These are phyloP conservation scores for Artemia franciscana DNA, from an alignment of 1,140 invertebrate species.

Conservation along the genomic window DNA sequence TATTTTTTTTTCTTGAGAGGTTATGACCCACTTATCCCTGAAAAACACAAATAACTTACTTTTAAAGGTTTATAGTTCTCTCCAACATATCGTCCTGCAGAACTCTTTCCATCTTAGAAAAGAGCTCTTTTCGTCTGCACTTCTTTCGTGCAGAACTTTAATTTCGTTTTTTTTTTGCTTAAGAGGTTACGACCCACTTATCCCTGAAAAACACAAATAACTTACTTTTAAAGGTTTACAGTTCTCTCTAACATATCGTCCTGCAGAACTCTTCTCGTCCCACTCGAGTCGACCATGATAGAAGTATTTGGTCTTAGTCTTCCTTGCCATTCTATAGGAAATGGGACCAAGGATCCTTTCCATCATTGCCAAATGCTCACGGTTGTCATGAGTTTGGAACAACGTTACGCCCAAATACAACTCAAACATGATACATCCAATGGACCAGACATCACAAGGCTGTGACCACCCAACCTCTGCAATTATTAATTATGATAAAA, in stretches of 20 bases:
- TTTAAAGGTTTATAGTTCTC: too few species aligned
- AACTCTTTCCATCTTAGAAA: too few species aligned
- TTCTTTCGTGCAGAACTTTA: too few species aligned
- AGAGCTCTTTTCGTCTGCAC: too few species aligned
- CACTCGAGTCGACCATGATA: slow-evolving; percentile 81
- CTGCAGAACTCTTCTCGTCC: slow-evolving; percentile 80
- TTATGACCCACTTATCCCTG: not conserved
- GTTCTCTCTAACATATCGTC: slow-evolving; percentile 90
- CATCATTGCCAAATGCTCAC: slow-evolving; percentile 99
- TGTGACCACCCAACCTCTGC: slow-evolving; percentile 95
- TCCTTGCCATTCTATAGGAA: slow-evolving; percentile 79
- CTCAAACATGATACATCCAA: slow-evolving; percentile 98
- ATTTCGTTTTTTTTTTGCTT: too few species aligned
- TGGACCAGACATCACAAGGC: slow-evolving; percentile 98
- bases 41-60: too few species aligned
- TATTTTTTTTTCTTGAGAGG: too few species aligned
- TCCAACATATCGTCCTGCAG: too few species aligned
- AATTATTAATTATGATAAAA: too few species aligned
- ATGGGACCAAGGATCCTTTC: slow-evolving; percentile 88
- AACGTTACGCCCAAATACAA: slow-evolving; percentile 92
- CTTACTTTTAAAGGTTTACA: slow-evolving; percentile 82
- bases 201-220: slow-evolving; percentile 15
- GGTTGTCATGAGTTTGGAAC: slow-evolving; percentile 99
- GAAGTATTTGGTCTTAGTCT: slow-evolving; percentile 93
- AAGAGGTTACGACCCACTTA: not conserved